Percentiles rank a stretch among this genome's conserved stretches.
These are phyloP conservation scores for Lithobates pipiens DNA, from an alignment of 2,797 vertebrate genomes.

Conservation along the genomic window DNA sequence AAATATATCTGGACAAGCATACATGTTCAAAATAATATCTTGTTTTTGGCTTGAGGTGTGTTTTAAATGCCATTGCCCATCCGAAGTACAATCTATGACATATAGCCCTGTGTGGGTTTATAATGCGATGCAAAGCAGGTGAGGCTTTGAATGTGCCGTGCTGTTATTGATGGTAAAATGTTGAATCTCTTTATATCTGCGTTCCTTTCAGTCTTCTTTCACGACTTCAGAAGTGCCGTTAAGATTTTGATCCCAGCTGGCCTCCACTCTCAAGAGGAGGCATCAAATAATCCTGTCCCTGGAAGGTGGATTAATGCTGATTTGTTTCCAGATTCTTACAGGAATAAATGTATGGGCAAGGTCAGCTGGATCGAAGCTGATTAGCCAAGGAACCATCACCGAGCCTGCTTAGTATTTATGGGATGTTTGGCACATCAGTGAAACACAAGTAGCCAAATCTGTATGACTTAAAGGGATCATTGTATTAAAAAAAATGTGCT, in stretches of 20 bases:
- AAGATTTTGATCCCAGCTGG: slow-evolving; percentile 7
- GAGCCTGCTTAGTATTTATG: slow-evolving; percentile 58
- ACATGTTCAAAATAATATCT: no score
- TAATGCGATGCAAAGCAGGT: not conserved
- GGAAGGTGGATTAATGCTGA: slow-evolving; percentile 15
- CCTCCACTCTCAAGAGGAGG: slow-evolving; percentile 7
- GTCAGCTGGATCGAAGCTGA: slow-evolving; percentile 66
- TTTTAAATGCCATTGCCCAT: no score
- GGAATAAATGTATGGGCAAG: slow-evolving; percentile 63
- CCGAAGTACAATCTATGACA: no score
- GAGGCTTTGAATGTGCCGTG: not conserved
- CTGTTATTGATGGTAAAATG: not conserved
- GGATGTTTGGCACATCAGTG: slow-evolving; percentile 2
- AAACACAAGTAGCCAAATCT: slow-evolving; percentile 4
- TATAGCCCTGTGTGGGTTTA: not conserved
- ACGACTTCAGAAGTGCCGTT: not conserved
- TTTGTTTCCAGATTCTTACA: slow-evolving; percentile 52
- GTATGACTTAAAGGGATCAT: not conserved
- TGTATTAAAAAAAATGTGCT: no score
- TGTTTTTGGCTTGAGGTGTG: no score
- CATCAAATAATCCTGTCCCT: not conserved
- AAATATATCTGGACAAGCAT: no score
- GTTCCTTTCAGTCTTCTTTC: slow-evolving; percentile 1
- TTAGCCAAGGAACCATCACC: slow-evolving; percentile 63
- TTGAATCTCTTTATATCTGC: not conserved